Evolutionary conservation across 1,140 invertebrate species (phyloP), one percentile per base, ranked within the genome.

Genomic region (Ruditapes philippinarum): DNA sequence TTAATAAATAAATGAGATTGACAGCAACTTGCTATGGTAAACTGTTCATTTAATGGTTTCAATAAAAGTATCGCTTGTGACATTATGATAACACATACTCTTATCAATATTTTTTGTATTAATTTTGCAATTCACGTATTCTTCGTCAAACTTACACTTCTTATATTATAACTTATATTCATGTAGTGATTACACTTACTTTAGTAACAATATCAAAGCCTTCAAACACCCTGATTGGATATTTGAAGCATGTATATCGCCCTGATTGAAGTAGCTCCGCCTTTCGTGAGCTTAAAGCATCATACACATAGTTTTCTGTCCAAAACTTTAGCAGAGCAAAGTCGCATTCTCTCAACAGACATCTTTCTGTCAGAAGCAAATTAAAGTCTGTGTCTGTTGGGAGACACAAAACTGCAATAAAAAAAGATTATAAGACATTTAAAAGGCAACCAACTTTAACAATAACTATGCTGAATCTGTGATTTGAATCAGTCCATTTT

Each of bases 191-290:
- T 22, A 38, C 3, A 74, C 40, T 78, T 33, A 78, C 74, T 12
- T 78, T n/a, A 17, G 74, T 31, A 51, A 78, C 22, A 31, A 78
- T 78, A 36, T 54, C 74, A 36, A 51, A 78, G 45, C 45, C 28
- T 78, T 78, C 74, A 78, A 78, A 78, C 45, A 78, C 2, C 17
- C 38, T 54, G 4, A 78, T 78, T 14, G 42, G 74, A 33, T 19
- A 3, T 54, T 33, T 78, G 45, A 54, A 78, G 31, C 45, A 31
- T 7, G 36, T 33, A 28, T 78, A 78, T 36, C 49, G 42, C 45
- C 45, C 42, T 19, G 19, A 28, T 19, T 57, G 0, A 7, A 14
- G n/a, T 54, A 78, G 9, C 19, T 3, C 45, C 0, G 74, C 74
- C 31, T 11, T 0, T 49, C 42, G 22, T 17, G n/a, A 31, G 22